phyloP scores from a whole-genome alignment of 2,113 vertebrate genomes.

The Amblyornis subalaris region DNA sequence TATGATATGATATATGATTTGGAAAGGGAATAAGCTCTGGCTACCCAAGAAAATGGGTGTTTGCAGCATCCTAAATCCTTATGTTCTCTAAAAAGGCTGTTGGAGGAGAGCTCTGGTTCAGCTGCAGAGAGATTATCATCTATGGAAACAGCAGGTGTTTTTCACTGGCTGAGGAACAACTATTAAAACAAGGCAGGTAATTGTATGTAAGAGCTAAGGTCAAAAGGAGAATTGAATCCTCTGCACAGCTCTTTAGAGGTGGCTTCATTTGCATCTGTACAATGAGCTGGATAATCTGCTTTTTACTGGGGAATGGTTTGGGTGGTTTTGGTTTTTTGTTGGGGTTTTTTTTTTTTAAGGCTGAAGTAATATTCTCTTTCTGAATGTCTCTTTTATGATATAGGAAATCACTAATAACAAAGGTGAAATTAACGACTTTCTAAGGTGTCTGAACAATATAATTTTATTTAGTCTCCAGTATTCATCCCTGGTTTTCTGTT shows the following conservation, averaged over 20 bases:
- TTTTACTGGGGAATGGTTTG: not conserved
- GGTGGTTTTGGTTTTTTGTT: too few relatives aligned
- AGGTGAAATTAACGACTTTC: not conserved
- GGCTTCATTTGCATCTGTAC: not conserved
- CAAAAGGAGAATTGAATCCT: not conserved
- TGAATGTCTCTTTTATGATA: not conserved
- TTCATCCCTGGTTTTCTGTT: not conserved
- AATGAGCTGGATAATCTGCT: not conserved
- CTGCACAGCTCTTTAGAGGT: not conserved
- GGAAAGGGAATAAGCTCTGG: not conserved
- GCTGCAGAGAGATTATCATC: not conserved
- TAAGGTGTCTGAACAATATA: not conserved
- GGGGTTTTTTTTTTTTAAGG: not conserved
- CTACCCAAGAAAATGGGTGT: not conserved
- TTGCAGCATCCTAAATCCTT: not conserved
- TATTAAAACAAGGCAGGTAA: not conserved
- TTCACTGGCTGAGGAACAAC: not conserved
- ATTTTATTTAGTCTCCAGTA: not conserved
- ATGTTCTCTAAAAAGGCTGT: not conserved
- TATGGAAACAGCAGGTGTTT: not conserved
- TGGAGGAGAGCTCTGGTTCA: not conserved
- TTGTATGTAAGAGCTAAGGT: not conserved
- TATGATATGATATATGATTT: not conserved
- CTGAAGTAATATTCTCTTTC: not conserved
- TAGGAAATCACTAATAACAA: not conserved